Evolutionary conservation across 2,113 vertebrate species (phyloP), one percentile per base, ranked within the genome.

Genomic region (Gila orcuttii): DNA sequence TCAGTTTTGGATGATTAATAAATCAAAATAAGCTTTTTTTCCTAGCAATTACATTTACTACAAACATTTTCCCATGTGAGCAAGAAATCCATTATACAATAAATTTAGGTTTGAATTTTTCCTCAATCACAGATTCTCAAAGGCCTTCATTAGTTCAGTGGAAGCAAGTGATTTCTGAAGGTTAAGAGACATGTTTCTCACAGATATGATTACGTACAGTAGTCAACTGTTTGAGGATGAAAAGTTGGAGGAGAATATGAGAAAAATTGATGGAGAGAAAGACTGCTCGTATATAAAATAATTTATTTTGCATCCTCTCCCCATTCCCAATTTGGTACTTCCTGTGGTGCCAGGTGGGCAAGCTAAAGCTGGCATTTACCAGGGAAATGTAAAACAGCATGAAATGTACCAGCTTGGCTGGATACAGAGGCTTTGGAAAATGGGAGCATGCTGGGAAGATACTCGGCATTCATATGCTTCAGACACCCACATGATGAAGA

Each of bases 311-410:
- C 57, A 79, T 75, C 28, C 64, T 57, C 75, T 76, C 79, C 28
- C 45, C n/a, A 11, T 55, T 19, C 60, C 23, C 79, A 52, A 50
- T 79, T 42, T 71, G 21, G 31, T 39, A 86, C 42, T 60, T 85
- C 82, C 68, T 36, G 50, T 50, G 71, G 78, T 87, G 89, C 89
- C 80, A 88, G 79, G 83, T 81, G 59, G 68, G 60, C 87, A 71
- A 89, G 89, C 83, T 90, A 90, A 88, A 83, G 77, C 60, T 91
- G 91, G 89, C 91, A 89, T 93, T 93, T 90, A 92, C 83, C 31
- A 60, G 86, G 47, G 88, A 91, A 92, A 92, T 93, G 89, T 88
- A 89, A 93, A 91, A 71, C 92, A 88, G 91, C 91, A 78, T 83
- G 90, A 89, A 64, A 66, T 57, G 73, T 83, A 82, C 89, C 89